A percentile compares a stretch with the other conserved stretches of the same genome.
These are phyloP conservation scores for Nansenia antarctica DNA, from an alignment of 2,113 vertebrate genomes.

Conservation along the genomic window DNA sequence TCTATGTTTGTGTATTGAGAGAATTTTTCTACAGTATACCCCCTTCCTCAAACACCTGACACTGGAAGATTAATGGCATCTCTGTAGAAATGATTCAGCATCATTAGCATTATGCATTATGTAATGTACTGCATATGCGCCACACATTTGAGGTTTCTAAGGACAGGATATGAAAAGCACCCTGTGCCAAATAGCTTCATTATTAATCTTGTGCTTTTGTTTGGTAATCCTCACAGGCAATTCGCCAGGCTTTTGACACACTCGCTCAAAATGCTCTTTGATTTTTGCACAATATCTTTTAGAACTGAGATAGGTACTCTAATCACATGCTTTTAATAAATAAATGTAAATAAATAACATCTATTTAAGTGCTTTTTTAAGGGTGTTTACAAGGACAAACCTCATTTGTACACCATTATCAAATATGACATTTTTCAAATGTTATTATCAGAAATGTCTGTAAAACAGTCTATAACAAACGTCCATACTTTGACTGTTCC, in stretches of 20 bases:
- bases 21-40: background rate
- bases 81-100: conserved; percentile 14
- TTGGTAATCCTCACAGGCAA: conserved; percentile 33
- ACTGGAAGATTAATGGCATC: background rate
- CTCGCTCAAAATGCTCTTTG: conserved; percentile 22
- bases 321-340: conserved; percentile 20
- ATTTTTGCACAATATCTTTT: conserved; percentile 54
- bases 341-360: background rate
- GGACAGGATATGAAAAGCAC: conserved; percentile 23
- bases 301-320: conserved; percentile 25
- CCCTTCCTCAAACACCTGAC: background rate
- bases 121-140: conserved; percentile 18
- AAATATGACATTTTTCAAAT: background rate
- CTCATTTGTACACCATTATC: background rate
- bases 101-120: conserved; percentile 26
- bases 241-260: conserved; percentile 20
- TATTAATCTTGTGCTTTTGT: conserved; percentile 38
- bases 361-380: background rate
- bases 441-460: background rate
- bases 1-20: too few relatives aligned
- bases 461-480: background rate
- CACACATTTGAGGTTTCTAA: conserved; percentile 7
- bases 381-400: background rate
- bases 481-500: background rate
- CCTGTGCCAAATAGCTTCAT: conserved; percentile 40